Conservation (phyloP, 1,140 invertebrate genomes). For the Ceratitis capitata region DNA sequence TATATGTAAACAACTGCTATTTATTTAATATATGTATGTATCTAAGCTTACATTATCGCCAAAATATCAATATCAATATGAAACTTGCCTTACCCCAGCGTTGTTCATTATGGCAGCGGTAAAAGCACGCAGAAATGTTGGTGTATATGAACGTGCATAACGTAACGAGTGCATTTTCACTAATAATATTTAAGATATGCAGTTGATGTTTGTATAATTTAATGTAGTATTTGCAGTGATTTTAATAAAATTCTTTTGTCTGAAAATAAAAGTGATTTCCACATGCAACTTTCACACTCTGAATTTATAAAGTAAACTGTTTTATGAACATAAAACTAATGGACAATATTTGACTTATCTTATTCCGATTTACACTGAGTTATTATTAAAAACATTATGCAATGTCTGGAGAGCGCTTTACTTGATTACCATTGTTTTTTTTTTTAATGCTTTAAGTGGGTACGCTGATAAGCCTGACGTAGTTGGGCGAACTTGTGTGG, state of each 20-base stretch:
- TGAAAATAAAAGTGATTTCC: not conserved
- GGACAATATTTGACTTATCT: not conserved
- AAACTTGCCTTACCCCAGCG: constrained; percentile 40
- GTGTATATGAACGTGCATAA: not conserved
- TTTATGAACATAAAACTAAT: not conserved
- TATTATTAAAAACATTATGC: not conserved
- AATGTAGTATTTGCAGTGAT: not conserved
- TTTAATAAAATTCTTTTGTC: not conserved
- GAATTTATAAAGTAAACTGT: not conserved
- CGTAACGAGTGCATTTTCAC: constrained; percentile 11
- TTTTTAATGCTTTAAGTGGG: not conserved
- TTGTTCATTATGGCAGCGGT: constrained; percentile 17
- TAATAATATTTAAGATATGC: not conserved
- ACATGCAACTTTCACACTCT: not conserved
- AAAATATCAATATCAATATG: no score
- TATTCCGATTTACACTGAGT: no score
- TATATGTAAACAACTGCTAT: no score
- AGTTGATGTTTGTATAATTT: not conserved
- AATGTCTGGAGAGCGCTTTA: not conserved
- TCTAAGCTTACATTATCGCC: no score
- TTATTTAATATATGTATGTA: no score
- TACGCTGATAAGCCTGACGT: not conserved
- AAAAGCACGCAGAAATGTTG: constrained; percentile 25
- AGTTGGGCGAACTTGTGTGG: not conserved
- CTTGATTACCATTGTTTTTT: not conserved